Percentiles rank a stretch among this genome's conserved stretches.
phyloP scores from a whole-genome alignment of 2,113 vertebrate genomes.

The Zosterops lateralis region DNA sequence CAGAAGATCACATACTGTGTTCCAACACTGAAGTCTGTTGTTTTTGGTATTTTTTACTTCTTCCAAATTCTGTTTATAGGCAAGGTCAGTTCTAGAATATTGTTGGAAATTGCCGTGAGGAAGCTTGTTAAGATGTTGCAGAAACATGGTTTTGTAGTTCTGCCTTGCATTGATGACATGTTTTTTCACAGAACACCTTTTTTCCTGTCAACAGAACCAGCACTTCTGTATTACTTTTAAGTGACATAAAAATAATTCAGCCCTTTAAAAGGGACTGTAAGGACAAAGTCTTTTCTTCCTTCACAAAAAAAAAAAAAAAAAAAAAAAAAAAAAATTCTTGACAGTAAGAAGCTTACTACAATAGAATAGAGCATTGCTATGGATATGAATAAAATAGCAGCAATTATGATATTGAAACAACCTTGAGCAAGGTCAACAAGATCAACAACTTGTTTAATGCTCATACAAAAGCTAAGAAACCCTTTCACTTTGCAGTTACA shows the following conservation, averaged over 20 bases:
- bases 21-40: background rate
- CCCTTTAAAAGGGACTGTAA: background rate
- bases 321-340: background rate
- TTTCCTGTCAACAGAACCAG: background rate
- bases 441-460: background rate
- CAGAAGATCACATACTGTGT: background rate
- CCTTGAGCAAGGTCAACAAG: background rate
- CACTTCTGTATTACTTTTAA: background rate
- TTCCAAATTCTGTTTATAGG: background rate
- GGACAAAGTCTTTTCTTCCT: background rate
- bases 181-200: background rate
- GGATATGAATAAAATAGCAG: background rate
- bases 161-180: accelerated
- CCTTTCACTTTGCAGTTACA: background rate
- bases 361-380: background rate
- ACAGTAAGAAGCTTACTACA: background rate
- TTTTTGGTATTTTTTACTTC: background rate
- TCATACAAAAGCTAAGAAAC: background rate
- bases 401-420: background rate
- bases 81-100: background rate
- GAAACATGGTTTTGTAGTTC: background rate
- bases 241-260: background rate
- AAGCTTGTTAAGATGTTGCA: background rate
- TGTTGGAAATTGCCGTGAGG: background rate
- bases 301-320: background rate